Percentiles rank a stretch among this genome's conserved stretches.
Evolutionary conservation across 2,888 invertebrate species (phyloP).

Genomic region (Drosophila maculinotata): DNA sequence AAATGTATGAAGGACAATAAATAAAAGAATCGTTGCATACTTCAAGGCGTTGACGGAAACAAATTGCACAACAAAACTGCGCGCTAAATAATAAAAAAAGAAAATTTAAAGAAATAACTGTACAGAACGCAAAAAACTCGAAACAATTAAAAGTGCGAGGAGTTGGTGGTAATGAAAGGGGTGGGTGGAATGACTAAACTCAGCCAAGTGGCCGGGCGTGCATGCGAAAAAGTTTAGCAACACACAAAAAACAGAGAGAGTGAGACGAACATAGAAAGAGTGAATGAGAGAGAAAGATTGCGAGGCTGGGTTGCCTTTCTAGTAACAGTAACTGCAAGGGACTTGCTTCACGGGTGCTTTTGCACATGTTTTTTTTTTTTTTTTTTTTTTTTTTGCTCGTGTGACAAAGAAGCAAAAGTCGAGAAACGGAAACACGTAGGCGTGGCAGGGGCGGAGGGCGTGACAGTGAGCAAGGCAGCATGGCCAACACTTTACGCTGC

Average conservation of each 20-base stretch:
- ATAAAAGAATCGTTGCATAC: slow-evolving; percentile 35
- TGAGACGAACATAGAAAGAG: background rate
- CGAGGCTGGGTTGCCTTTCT: slow-evolving; percentile 9
- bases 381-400: slow-evolving; percentile 34
- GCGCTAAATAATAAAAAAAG: slow-evolving; percentile 4
- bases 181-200: slow-evolving; percentile 38
- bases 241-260: slow-evolving; percentile 34
- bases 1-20: background rate
- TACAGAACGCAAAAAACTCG: slow-evolving; percentile 31
- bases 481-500: slow-evolving; percentile 72
- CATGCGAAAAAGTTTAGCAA: slow-evolving; percentile 56
- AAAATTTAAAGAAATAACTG: background rate
- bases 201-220: slow-evolving; percentile 49
- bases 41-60: slow-evolving; percentile 51
- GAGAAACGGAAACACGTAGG: slow-evolving; percentile 42
- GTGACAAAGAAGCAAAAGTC: slow-evolving; percentile 76
- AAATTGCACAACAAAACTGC: slow-evolving; percentile 50
- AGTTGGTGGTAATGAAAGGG: slow-evolving; percentile 19
- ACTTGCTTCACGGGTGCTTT: slow-evolving; percentile 44
- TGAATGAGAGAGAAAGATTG: background rate
- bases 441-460: slow-evolving; percentile 14
- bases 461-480: slow-evolving; percentile 42
- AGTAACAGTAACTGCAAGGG: slow-evolving; percentile 61
- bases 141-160: slow-evolving; percentile 68
- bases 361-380: slow-evolving; percentile 33